Evolutionary conservation across 1,140 invertebrate species (phyloP), one percentile per base, ranked within the genome.

Genomic region (Leucophenga varia): DNA sequence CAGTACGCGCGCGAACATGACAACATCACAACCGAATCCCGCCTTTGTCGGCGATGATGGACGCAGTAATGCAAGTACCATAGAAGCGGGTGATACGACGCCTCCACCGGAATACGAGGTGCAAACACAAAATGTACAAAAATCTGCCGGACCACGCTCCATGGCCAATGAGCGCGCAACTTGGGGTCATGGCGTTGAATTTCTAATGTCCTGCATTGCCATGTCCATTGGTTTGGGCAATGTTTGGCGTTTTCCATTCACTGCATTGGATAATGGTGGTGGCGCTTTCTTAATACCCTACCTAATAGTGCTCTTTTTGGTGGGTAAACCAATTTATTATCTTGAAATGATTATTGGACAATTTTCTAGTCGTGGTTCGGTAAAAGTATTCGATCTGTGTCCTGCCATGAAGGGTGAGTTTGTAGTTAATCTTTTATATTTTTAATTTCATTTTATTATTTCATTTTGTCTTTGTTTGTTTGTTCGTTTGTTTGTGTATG

Each of bases 141-240:
- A 35, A 35, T 35, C 16, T 6, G n/a, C 6, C n/a, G 22, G 22
- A 25, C 22, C 22, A 25, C 22, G 5, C 36, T 37, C 0, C 43
- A 39, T 17, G 16, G 39, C 14, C 7, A 37, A 49, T 16, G 74
- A 79, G 49, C 74, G 87, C 32, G 84, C 81, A 10, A 85, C 83
- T 49, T 93, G 90, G 90, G 82, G 81, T 31, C 88, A 84, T 51
- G 82, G 85, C 41, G 56, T 88, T 3, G 89, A 93, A 75, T 93
- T 93, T 68, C 74, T 93, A 3, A 83, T 92, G 74, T 89, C 88
- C 2, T 89, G 88, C 64, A 86, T 92, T 22, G 86, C 88, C 16
- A 89, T 91, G 77, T 90, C 90, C 1, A 86, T 93, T 8, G 90
- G 89, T 1, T 76, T 93, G 22, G 90, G 90, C n/a, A 93, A 93